These are phyloP conservation scores for Drosophila macrothrix DNA, from an alignment of 2,888 invertebrate species.

Conservation along the genomic window DNA sequence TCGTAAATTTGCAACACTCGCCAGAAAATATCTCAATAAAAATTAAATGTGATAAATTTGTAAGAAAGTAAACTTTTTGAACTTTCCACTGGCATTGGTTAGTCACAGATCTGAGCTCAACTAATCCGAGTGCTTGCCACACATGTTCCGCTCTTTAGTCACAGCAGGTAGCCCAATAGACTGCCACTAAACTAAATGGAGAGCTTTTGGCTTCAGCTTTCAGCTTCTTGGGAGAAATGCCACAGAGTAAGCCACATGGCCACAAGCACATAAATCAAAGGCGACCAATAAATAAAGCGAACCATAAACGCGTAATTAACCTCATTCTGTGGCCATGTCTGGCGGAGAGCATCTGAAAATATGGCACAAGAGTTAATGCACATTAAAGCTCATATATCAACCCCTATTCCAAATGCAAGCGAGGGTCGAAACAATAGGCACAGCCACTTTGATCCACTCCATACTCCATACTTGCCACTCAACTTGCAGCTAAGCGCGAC, in stretches of 20 bases:
- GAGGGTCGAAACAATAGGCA: slow-evolving; percentile 55
- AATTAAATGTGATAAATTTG: background rate
- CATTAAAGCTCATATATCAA: slow-evolving; percentile 77
- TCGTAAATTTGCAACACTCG: background rate
- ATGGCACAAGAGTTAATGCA: slow-evolving; percentile 69
- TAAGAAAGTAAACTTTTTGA: slow-evolving; percentile 17
- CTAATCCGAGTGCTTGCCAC: slow-evolving; percentile 27
- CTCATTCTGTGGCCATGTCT: slow-evolving; percentile 48
- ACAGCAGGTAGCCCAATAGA: slow-evolving; percentile 42
- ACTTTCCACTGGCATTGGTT: slow-evolving; percentile 14
- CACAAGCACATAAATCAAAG: slow-evolving; percentile 66
- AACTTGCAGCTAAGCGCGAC: slow-evolving; percentile 52
- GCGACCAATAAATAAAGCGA: slow-evolving; percentile 67
- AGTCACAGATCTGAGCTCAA: slow-evolving; percentile 20
- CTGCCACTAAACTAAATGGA: background rate
- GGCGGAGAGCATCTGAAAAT: slow-evolving; percentile 33
- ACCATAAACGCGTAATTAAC: slow-evolving; percentile 74
- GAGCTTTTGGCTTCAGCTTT: background rate
- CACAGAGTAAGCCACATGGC: slow-evolving; percentile 16
- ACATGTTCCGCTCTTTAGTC: slow-evolving; percentile 39
- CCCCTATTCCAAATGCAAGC: slow-evolving; percentile 36
- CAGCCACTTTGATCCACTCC: slow-evolving; percentile 53
- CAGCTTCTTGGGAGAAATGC: background rate
- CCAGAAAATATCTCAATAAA: background rate
- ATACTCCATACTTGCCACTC: slow-evolving; percentile 40